A percentile compares a stretch with the other conserved stretches of the same genome.
phyloP scores from a whole-genome alignment of 2,888 invertebrate species.

The Andrena praecox region DNA sequence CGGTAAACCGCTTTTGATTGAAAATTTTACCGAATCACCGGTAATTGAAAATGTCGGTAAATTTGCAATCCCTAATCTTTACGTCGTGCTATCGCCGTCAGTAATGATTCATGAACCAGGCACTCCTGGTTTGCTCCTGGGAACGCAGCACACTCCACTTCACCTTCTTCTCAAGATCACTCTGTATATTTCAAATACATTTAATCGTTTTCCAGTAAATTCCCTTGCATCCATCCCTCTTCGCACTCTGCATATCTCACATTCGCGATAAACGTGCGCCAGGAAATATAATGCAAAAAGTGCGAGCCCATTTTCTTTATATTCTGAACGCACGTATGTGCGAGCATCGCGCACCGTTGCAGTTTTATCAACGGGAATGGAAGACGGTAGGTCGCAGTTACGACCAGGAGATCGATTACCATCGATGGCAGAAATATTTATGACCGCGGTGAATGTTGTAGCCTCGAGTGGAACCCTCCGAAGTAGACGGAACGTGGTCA shows the following conservation, averaged over 20 bases:
- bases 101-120: too few relatives aligned
- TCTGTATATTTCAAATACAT: not conserved
- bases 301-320: not conserved
- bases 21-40: too few relatives aligned
- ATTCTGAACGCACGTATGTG: not conserved
- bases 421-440: constrained; percentile 63
- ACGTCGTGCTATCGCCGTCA: too few relatives aligned
- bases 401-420: constrained; percentile 50
- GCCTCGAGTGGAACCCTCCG: constrained; percentile 34
- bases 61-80: too few relatives aligned
- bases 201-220: not conserved
- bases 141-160: too few relatives aligned
- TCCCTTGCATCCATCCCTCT: not conserved
- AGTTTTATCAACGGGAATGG: constrained; percentile 42
- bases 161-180: not conserved
- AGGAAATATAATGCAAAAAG: not conserved
- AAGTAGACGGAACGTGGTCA: constrained; percentile 14
- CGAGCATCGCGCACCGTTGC: not conserved
- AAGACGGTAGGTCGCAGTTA: constrained; percentile 27
- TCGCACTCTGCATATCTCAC: not conserved
- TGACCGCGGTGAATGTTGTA: constrained; percentile 56
- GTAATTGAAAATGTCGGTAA: too few relatives aligned
- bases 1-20: too few relatives aligned
- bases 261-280: not conserved
- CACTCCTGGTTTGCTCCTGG: too few relatives aligned